phyloP scores from a whole-genome alignment of 2,113 vertebrate genomes.

The Notechis scutatus region DNA sequence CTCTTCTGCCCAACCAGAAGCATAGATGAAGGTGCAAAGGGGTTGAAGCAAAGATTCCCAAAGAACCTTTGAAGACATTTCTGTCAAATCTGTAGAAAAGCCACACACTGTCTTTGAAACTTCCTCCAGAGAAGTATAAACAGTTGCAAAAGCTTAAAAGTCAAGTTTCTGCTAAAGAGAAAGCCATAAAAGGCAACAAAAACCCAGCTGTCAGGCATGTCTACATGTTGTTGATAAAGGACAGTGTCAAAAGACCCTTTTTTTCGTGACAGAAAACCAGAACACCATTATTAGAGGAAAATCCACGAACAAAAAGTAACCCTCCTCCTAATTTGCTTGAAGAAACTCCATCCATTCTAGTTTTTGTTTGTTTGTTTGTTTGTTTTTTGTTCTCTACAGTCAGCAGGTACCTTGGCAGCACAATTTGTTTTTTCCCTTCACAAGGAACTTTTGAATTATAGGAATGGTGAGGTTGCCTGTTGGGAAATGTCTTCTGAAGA shows the following conservation, averaged over 20 bases:
- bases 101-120: neutral
- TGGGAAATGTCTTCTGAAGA: neutral
- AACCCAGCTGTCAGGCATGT: too few species aligned
- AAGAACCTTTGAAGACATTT: neutral
- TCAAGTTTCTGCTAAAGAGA: neutral
- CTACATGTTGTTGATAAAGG: neutral
- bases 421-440: slow-evolving; percentile 4
- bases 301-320: slow-evolving; percentile 18
- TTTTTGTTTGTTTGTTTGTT: too few species aligned
- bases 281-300: neutral
- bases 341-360: slow-evolving; percentile 19
- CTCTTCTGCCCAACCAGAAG: too few species aligned
- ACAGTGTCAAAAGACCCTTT: neutral
- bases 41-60: neutral
- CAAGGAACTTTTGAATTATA: slow-evolving; percentile 17
- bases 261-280: neutral
- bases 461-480: neutral
- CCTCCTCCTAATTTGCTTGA: slow-evolving; percentile 5
- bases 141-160: neutral
- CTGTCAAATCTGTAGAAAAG: neutral
- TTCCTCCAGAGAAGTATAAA: neutral
- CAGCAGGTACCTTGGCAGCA: fast-evolving
- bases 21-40: neutral
- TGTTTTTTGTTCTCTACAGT: neutral
- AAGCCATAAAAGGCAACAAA: neutral